Conservation (phyloP, 1,140 invertebrate genomes). For the Fragariocoptes setiger region DNA sequence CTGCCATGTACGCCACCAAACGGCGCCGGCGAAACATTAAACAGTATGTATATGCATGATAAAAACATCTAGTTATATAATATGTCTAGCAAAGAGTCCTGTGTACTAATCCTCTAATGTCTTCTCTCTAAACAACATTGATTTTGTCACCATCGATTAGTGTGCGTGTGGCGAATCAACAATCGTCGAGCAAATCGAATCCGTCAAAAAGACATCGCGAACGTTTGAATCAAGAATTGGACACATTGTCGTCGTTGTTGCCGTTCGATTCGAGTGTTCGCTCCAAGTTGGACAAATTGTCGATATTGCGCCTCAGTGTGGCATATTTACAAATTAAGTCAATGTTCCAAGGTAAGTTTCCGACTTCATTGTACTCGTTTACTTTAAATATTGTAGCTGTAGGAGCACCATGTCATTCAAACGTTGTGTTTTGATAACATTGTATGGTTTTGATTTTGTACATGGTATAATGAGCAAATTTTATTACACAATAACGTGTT, state of each 20-base stretch:
- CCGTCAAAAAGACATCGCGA: slow-evolving; percentile 90
- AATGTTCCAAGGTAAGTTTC: slow-evolving; percentile 76
- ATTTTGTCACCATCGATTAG: background rate
- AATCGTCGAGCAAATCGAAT: slow-evolving; percentile 89
- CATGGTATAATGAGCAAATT: too few species aligned
- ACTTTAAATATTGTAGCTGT: background rate
- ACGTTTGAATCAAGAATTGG: slow-evolving; percentile 81
- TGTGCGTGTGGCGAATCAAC: slow-evolving; percentile 22
- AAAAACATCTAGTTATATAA: background rate
- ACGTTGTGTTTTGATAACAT: too few species aligned
- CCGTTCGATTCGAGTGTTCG: slow-evolving; percentile 95
- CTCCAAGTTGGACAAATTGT: slow-evolving; percentile 84
- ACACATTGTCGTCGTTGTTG: slow-evolving; percentile 78
- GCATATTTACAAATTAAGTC: slow-evolving; percentile 92
- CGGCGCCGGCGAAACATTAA: slow-evolving; percentile 62
- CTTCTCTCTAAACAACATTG: background rate
- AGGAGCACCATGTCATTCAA: background rate
- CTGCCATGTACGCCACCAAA: slow-evolving; percentile 78
- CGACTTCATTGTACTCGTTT: background rate
- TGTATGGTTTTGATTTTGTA: too few species aligned
- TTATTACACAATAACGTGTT: too few species aligned
- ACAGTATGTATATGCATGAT: slow-evolving; percentile 29
- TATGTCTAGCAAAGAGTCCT: background rate
- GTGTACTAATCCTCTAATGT: background rate
- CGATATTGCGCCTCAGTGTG: slow-evolving; percentile 80